phyloP scores from a whole-genome alignment of 2,888 invertebrate genomes.

The Bellardia pandia region DNA sequence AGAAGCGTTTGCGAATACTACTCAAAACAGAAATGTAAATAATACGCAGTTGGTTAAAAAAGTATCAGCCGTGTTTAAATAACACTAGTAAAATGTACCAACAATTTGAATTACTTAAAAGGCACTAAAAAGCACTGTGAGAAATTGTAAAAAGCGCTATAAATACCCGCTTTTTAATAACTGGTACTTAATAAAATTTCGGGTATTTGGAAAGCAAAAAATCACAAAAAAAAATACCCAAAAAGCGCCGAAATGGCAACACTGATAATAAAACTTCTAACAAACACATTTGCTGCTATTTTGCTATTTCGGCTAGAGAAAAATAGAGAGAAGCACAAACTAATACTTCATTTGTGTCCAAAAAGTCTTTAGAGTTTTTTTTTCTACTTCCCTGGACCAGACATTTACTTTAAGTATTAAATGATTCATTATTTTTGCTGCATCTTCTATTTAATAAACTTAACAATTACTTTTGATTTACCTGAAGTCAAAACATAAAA shows the following conservation, averaged over 20 bases:
- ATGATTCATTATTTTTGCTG: not conserved
- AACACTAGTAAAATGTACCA: no score
- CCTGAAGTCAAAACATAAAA: not conserved
- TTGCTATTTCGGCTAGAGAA: not conserved
- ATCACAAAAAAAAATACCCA: not conserved
- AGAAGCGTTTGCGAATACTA: no score
- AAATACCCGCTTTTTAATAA: no score
- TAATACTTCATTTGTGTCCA: slow-evolving; percentile 5
- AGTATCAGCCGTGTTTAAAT: no score
- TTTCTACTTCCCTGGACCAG: not conserved
- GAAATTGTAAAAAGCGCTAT: no score
- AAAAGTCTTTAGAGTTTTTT: slow-evolving; percentile 25
- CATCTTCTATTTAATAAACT: not conserved
- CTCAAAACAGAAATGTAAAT: no score
- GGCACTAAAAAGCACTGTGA: no score
- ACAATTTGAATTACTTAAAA: no score
- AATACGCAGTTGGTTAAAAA: no score
- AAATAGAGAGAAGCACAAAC: not conserved
- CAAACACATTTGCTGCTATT: not conserved
- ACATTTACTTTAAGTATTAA: slow-evolving; percentile 38
- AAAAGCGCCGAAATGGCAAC: not conserved
- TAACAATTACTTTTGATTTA: slow-evolving; percentile 27
- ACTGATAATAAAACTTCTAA: not conserved
- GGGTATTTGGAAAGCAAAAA: no score
- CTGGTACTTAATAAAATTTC: no score